Evolutionary conservation across 2,113 vertebrate genomes (phyloP), one percentile per base, ranked within the genome.

Genomic region (Astur gentilis): DNA sequence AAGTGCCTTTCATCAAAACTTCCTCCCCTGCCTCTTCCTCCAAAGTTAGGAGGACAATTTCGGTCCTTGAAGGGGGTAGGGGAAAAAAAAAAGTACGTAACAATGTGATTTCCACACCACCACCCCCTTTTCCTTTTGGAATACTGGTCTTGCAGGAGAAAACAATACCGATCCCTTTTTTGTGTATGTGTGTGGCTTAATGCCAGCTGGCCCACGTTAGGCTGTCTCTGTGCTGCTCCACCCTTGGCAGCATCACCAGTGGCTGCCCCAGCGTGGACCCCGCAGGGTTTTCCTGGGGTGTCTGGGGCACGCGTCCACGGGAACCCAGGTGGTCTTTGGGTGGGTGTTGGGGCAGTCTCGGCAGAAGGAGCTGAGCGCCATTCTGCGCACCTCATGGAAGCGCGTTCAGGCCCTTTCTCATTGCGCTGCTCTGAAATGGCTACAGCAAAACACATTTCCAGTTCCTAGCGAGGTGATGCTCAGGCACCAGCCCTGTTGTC

Each of bases 241-340:
- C 60, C 57, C 49, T 50, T 42, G 44, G 47, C 50, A 65, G 36
- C 61, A 36, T 31, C 44, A 13, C n/a, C 26, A 6, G 61, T 2
- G 21, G 45, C 50, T 67, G 47, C 31, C 34, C 47, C 32, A 18
- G 12, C 0, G 0, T 11, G 49, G 55, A 60, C 67, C 11, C 40
- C 1, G 1, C 0, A 2, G 47, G 29, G 18, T 69, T 91, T 29
- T 55, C 13, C 38, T 7, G 38, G 34, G 19, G 18, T 67, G 9
- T 16, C 16, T 32, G 31, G 4, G 32, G 40, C 55, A 12, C 12
- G 1, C 2, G 6, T 31, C 38, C 34, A 2, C 0, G 0, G 36
- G 70, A 36, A 10, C 60, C 23, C 47, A 6, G 44, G 44, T 45
- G 44, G 18, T 45, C 44, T 45, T 45, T 36, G 0, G 0, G 6